Conservation (phyloP, 2,888 invertebrate species). For the Ophion costatus region DNA sequence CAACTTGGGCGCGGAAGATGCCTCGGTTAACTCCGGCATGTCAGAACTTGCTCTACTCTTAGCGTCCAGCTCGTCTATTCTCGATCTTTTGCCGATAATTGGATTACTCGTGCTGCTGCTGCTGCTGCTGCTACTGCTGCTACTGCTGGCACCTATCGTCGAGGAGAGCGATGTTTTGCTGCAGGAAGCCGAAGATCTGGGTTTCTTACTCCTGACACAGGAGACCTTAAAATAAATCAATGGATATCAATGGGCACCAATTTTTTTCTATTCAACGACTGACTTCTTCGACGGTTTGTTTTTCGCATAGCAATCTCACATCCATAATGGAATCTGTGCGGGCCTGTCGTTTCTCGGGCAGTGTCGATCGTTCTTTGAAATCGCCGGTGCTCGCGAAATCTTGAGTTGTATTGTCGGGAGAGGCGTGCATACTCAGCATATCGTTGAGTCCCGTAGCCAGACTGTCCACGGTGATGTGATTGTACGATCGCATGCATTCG, state of each 20-base stretch:
- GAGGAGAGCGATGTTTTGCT: constrained; percentile 51
- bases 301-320: constrained; percentile 32
- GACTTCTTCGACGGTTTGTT: neutral
- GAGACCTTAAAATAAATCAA: constrained; percentile 45
- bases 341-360: constrained; percentile 65
- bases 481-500: constrained; percentile 83
- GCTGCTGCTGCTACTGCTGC: constrained; percentile 72
- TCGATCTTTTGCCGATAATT: constrained; percentile 78
- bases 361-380: constrained; percentile 64
- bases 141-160: constrained; percentile 65
- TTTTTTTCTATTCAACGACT: neutral
- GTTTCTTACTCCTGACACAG: constrained; percentile 62
- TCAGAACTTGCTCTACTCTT: constrained; percentile 53
- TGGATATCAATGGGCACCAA: neutral
- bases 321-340: constrained; percentile 58
- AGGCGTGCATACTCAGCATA: constrained; percentile 80
- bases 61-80: constrained; percentile 73
- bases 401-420: constrained; percentile 78
- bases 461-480: constrained; percentile 80
- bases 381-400: constrained; percentile 70
- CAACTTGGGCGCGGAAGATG: neutral
- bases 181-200: constrained; percentile 53
- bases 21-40: constrained; percentile 19
- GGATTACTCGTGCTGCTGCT: constrained; percentile 71
- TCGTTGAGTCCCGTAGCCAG: constrained; percentile 80